phyloP scores from a whole-genome alignment of 2,797 vertebrate species.

The Selene dorsalis region DNA sequence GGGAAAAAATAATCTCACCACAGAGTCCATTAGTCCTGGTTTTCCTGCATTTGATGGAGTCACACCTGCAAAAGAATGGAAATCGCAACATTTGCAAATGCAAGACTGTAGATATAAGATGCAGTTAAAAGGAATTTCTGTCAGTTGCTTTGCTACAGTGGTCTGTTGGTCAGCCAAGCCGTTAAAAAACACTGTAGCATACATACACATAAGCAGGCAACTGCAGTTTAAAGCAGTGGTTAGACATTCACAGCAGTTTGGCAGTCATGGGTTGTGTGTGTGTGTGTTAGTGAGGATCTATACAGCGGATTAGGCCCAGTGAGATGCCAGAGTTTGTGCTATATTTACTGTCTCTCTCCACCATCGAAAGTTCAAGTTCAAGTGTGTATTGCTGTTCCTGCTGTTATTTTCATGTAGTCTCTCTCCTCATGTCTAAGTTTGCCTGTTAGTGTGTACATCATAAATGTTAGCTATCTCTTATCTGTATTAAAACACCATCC shows the following conservation, averaged over 20 bases:
- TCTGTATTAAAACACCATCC: not conserved
- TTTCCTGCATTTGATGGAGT: not conserved
- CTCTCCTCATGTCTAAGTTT: not conserved
- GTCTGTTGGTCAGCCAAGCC: constrained; percentile 8
- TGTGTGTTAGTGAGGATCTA: constrained; percentile 24
- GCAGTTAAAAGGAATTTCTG: not conserved
- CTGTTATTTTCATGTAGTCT: not conserved
- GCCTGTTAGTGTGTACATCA: not conserved
- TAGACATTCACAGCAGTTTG: constrained; percentile 16
- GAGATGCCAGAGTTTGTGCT: constrained; percentile 14
- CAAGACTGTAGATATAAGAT: not conserved
- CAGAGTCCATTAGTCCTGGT: not conserved
- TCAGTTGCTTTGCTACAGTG: not conserved
- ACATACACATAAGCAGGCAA: not conserved
- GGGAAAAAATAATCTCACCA: not conserved
- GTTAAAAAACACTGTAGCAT: not conserved
- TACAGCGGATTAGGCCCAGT: constrained; percentile 11
- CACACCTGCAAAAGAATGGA: not conserved
- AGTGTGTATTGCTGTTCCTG: constrained; percentile 5
- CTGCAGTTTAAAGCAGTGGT: not conserved
- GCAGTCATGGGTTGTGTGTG: constrained; percentile 4
- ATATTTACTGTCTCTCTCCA: constrained; percentile 26
- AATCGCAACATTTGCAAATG: not conserved
- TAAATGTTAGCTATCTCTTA: not conserved
- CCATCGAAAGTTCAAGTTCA: not conserved